phyloP scores from a whole-genome alignment of 2,113 vertebrate species.

The Brachirus orientalis region DNA sequence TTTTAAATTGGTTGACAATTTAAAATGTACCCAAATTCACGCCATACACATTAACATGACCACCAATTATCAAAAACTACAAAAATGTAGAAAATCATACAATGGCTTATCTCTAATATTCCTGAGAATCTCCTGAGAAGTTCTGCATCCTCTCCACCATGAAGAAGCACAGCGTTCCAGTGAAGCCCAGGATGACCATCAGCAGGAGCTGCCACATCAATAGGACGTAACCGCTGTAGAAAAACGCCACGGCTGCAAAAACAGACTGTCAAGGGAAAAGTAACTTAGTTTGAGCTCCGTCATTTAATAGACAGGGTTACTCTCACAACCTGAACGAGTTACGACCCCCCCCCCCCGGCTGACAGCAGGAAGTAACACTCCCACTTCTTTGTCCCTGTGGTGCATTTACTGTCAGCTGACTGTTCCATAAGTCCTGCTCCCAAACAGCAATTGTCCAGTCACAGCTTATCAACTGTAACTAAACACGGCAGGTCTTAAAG shows the following conservation, averaged over 20 bases:
- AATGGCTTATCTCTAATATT: conserved; percentile 54
- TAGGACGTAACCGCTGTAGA: conserved; percentile 96
- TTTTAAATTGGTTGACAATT: no score
- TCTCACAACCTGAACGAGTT: background rate
- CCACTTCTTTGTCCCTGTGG: background rate
- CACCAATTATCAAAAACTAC: background rate
- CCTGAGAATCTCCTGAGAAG: conserved; percentile 54
- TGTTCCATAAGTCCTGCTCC: background rate
- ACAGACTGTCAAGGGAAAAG: conserved; percentile 85
- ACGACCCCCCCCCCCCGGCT: background rate
- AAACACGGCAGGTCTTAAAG: background rate
- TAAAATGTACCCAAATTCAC: background rate
- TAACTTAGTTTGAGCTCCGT: background rate
- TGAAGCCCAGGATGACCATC: conserved; percentile 91
- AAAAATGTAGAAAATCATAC: background rate
- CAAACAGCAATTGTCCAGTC: background rate
- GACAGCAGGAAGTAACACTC: background rate
- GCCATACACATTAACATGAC: background rate
- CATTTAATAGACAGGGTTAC: background rate
- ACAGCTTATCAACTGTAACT: background rate
- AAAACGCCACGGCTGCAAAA: conserved; percentile 92
- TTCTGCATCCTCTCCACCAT: conserved; percentile 84
- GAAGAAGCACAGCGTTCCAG: conserved; percentile 93
- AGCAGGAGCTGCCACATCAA: conserved; percentile 95
- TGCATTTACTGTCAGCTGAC: conserved; percentile 4